A percentile compares a stretch with the other conserved stretches of the same genome.
phyloP scores from a whole-genome alignment of 2,888 invertebrate genomes.

The Lottia gigantea region DNA sequence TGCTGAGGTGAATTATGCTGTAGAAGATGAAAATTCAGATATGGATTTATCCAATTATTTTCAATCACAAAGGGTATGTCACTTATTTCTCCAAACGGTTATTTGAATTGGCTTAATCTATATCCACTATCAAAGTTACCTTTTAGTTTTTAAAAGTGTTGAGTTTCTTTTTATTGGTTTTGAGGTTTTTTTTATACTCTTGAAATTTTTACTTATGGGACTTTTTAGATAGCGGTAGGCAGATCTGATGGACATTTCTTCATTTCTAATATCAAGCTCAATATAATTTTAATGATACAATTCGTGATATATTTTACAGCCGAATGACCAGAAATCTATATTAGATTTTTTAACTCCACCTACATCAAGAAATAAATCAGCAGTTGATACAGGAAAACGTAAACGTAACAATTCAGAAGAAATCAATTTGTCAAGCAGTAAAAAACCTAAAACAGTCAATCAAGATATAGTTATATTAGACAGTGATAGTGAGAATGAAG shows the following conservation, averaged over 20 bases:
- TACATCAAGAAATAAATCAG: neutral
- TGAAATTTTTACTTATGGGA: no score
- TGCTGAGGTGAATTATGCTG: constrained; percentile 52
- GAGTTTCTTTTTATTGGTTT: no score
- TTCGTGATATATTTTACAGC: constrained; percentile 34
- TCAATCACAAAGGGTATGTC: constrained; percentile 43
- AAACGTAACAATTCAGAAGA: constrained; percentile 9
- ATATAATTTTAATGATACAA: no score
- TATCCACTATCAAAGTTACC: no score
- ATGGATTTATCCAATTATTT: constrained; percentile 43
- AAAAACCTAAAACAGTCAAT: neutral
- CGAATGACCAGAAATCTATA: constrained; percentile 52
- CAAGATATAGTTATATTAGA: constrained; percentile 17
- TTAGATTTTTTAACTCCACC: constrained; percentile 47
- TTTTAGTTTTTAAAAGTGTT: no score
- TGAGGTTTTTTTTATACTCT: no score
- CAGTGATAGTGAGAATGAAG: constrained; percentile 13
- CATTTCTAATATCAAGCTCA: no score
- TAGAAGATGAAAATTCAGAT: constrained; percentile 27
- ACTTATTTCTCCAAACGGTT: no score
- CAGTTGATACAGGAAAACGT: constrained; percentile 1
- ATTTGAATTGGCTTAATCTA: neutral
- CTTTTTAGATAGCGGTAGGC: no score
- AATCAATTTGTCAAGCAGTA: neutral
- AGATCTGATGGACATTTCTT: no score